Percentiles rank a stretch among this genome's conserved stretches.
Evolutionary conservation across 2,888 invertebrate species (phyloP).

Genomic region (Nymphalis polychloros): DNA sequence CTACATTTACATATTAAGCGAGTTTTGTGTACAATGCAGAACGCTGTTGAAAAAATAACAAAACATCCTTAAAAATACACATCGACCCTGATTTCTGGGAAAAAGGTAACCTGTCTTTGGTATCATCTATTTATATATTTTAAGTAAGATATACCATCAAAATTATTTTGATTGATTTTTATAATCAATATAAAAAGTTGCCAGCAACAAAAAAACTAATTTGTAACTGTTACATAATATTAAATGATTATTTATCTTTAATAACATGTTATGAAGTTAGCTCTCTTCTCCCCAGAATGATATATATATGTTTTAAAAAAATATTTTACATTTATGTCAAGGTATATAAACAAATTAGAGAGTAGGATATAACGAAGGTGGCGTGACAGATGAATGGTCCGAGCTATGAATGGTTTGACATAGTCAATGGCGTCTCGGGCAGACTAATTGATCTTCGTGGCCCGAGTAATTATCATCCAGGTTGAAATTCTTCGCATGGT

Average conservation of each 20-base stretch:
- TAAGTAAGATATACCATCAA: too few species aligned
- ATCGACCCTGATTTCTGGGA: not conserved
- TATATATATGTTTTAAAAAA: too few species aligned
- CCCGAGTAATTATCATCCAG: constrained; percentile 59
- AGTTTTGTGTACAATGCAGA: constrained; percentile 3
- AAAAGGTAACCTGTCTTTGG: not conserved
- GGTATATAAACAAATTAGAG: constrained; percentile 16
- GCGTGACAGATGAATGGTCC: constrained; percentile 43
- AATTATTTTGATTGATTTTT: too few species aligned
- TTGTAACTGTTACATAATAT: too few species aligned
- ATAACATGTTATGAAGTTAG: too few species aligned
- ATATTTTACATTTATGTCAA: not conserved
- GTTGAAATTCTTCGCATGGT: constrained; percentile 44
- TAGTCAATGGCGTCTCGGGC: constrained; percentile 54
- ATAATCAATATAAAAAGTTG: too few species aligned
- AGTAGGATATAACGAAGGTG: constrained; percentile 30
- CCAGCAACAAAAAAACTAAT: too few species aligned
- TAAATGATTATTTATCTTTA: too few species aligned
- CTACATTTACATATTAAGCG: constrained; percentile 19
- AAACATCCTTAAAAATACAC: not conserved
- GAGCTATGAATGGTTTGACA: constrained; percentile 56
- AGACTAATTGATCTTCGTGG: constrained; percentile 59
- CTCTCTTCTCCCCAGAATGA: too few species aligned
- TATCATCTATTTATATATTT: too few species aligned
- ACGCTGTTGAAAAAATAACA: constrained; percentile 3